Evolutionary conservation across 2,113 vertebrate genomes (phyloP), one percentile per base, ranked within the genome.

Genomic region (Orthonyx spaldingii): DNA sequence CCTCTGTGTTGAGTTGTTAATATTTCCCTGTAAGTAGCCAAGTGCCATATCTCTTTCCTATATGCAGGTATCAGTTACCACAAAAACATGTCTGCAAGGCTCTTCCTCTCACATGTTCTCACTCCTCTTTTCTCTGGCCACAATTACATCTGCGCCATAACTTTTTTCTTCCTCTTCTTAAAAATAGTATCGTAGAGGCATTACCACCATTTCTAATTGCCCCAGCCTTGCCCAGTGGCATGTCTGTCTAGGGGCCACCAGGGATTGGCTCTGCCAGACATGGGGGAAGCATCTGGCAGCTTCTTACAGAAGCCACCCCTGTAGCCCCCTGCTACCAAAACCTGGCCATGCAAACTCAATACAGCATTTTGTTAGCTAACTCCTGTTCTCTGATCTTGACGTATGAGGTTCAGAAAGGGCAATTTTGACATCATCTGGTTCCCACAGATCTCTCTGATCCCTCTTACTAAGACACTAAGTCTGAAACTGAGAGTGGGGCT

Each of bases 141-240:
- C 46, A 44, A 6, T 59, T 68, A 35, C 21, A 17, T 32, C 37
- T 50, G 21, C 4, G 1, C 44, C 21, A 12, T 37, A 68, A 18
- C 6, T 32, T 68, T 3, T 22, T 56, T 68, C 14, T 15, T 52
- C 46, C 47, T 85, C 24, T 35, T 41, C 24, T 50, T 37, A 26
- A 33, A 44, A 33, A 15, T 0, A 0, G 37, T 32, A 17, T 14
- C 0, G 0, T 32, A 33, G 32, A 27, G 53, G 27, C 35, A 8
- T 37, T 52, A 16, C 11, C 46, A 44, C 27, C 7, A 44, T 77
- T 60, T 68, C 9, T 37, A 18, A 37, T 68, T 44, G 17, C 18
- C 27, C 9, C 33, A 68, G 22, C 37, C 46, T 27, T 77, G 8
- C 18, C 27, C 37, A 37, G 44, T 4, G 20, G 27, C 26, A 15